Conservation (phyloP, 1,140 invertebrate genomes). For the Meloidogyne exigua region DNA sequence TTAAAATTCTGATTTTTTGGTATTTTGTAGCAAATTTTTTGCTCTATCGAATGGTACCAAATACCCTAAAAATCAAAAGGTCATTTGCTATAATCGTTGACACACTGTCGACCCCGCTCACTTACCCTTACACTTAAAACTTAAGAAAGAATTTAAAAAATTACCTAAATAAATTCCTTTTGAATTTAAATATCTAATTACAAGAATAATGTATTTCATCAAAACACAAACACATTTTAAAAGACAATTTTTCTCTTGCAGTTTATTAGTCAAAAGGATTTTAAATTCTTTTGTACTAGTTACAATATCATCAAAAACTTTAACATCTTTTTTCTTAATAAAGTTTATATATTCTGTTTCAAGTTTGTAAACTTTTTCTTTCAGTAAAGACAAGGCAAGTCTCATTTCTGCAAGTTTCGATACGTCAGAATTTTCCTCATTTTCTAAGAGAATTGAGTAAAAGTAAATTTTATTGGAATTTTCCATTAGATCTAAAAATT, state of each 20-base stretch:
- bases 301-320: neutral
- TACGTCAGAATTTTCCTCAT: neutral
- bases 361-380: neutral
- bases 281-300: neutral
- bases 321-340: neutral
- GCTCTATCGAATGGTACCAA: too few relatives aligned
- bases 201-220: neutral
- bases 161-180: neutral
- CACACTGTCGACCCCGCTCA: too few relatives aligned
- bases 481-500: neutral
- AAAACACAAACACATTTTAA: neutral
- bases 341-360: neutral
- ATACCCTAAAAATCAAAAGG: too few relatives aligned
- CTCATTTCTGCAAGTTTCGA: neutral
- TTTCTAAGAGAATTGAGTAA: neutral
- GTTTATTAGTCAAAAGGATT: neutral
- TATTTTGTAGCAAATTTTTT: too few relatives aligned
- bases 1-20: too few relatives aligned
- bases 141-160: neutral
- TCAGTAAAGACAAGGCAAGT: neutral
- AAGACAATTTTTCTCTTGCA: neutral
- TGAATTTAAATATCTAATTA: neutral
- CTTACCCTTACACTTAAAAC: too few relatives aligned
- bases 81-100: too few relatives aligned
- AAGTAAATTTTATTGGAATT: neutral